Evolutionary conservation across 1,140 invertebrate genomes (phyloP).

Genomic region (Aricia agestis): DNA sequence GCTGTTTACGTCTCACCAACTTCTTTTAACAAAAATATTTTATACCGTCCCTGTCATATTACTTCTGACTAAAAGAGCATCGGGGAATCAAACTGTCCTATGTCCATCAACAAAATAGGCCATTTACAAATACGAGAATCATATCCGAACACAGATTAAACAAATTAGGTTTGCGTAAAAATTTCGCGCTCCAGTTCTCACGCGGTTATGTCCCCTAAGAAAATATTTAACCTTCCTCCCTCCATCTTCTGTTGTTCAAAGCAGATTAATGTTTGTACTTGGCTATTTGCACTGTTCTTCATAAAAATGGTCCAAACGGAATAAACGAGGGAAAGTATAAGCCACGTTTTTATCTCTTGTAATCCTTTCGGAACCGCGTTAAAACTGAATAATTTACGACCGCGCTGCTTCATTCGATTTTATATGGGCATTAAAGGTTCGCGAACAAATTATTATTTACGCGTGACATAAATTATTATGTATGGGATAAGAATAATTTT

Average conservation of each 20-base stretch:
- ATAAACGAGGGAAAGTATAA: slow-evolving; percentile 52
- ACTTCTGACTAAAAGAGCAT: not conserved
- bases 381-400: slow-evolving; percentile 39
- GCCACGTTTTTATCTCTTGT: slow-evolving; percentile 54
- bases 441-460: slow-evolving; percentile 18
- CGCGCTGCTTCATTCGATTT: slow-evolving; percentile 8
- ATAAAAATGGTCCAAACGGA: slow-evolving; percentile 70
- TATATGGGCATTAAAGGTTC: slow-evolving; percentile 23
- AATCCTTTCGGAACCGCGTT: slow-evolving; percentile 48
- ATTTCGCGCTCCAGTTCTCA: slow-evolving; percentile 69
- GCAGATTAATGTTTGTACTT: slow-evolving; percentile 73
- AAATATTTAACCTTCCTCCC: slow-evolving; percentile 65
- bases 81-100: not conserved
- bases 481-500: not conserved
- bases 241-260: slow-evolving; percentile 72
- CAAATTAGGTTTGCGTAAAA: slow-evolving; percentile 71
- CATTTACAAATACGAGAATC: slow-evolving; percentile 28
- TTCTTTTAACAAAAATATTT: no score
- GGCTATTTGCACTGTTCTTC: slow-evolving; percentile 68
- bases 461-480: slow-evolving; percentile 9
- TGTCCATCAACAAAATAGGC: slow-evolving; percentile 4
- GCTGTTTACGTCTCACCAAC: no score
- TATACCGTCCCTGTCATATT: no score
- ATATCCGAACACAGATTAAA: slow-evolving; percentile 42
- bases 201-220: slow-evolving; percentile 66